These are phyloP conservation scores for Malurus melanocephalus DNA, from an alignment of 2,113 vertebrate genomes.

Conservation along the genomic window DNA sequence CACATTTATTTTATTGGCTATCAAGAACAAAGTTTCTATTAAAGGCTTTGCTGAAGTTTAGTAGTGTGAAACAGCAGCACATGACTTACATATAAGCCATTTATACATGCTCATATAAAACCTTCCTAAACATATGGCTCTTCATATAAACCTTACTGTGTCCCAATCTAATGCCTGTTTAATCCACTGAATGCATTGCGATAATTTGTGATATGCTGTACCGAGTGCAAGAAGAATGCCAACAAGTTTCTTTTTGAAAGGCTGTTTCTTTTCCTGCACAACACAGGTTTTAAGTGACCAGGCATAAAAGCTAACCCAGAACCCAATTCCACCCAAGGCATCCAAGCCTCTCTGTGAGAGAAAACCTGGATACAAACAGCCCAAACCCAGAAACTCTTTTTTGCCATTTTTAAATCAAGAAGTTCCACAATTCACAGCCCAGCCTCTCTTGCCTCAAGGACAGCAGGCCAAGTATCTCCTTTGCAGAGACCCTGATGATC, in stretches of 20 bases:
- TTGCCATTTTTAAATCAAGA: neutral
- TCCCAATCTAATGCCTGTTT: neutral
- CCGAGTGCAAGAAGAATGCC: neutral
- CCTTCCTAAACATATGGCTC: neutral
- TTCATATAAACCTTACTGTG: neutral
- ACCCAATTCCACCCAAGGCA: neutral
- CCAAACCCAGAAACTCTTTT: neutral
- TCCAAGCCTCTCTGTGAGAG: neutral
- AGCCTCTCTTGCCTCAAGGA: neutral
- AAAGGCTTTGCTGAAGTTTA: neutral
- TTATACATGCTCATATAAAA: neutral
- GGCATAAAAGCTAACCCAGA: neutral
- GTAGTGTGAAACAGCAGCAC: neutral
- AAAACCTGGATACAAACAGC: neutral
- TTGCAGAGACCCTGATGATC: neutral
- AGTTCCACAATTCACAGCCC: neutral
- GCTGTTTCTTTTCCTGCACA: neutral
- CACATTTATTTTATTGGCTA: neutral
- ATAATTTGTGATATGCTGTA: neutral
- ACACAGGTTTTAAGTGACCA: accelerated
- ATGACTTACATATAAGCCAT: neutral
- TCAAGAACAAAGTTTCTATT: neutral
- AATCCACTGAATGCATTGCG: neutral
- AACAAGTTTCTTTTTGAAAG: neutral
- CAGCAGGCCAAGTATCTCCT: neutral